These are phyloP conservation scores for Margarornis squamiger DNA, from an alignment of 2,797 vertebrate genomes.

Conservation along the genomic window DNA sequence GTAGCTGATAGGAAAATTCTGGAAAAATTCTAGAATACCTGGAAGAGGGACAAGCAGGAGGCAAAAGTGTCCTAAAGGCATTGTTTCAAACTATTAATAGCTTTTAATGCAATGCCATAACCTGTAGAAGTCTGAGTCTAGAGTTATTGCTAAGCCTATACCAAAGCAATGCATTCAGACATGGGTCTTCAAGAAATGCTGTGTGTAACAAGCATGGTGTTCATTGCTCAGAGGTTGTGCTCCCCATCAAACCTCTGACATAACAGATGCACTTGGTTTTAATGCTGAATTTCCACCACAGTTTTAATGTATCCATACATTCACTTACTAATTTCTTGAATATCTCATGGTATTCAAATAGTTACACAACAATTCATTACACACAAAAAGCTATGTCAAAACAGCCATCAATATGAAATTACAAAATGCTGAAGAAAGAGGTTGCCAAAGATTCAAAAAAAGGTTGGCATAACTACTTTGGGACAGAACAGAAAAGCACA, in stretches of 20 bases:
- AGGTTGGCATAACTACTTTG: not conserved
- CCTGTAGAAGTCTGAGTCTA: not conserved
- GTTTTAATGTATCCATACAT: not conserved
- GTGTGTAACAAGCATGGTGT: not conserved
- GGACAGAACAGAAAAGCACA: not conserved
- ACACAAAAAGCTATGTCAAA: not conserved
- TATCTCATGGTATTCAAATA: not conserved
- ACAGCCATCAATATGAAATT: not conserved
- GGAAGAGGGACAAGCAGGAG: not conserved
- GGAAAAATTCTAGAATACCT: not conserved
- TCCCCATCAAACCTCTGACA: not conserved
- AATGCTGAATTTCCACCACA: not conserved
- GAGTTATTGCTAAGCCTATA: not conserved
- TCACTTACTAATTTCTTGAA: accelerated
- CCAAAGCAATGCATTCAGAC: not conserved
- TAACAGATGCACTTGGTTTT: not conserved
- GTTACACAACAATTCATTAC: not conserved
- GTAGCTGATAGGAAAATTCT: not conserved
- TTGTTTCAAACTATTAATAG: not conserved
- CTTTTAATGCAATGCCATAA: not conserved
- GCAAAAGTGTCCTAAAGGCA: not conserved
- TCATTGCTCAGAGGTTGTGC: not conserved
- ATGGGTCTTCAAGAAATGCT: not conserved
- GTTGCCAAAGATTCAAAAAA: not conserved
- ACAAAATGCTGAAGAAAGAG: not conserved